phyloP scores from a whole-genome alignment of 2,113 vertebrate genomes.

The Melozone crissalis region DNA sequence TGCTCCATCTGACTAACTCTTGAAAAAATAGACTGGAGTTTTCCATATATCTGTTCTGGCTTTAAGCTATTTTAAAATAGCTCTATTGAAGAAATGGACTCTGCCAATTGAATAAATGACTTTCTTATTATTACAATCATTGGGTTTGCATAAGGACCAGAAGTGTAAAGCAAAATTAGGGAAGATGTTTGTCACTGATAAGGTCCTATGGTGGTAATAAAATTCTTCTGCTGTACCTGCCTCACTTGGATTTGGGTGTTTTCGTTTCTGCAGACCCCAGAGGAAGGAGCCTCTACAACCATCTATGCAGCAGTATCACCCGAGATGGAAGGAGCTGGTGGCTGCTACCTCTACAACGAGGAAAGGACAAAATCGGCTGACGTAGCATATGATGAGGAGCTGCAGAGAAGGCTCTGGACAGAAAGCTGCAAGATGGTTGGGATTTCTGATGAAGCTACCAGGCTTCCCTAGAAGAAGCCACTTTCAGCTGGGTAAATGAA shows the following conservation, averaged over 20 bases:
- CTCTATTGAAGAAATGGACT: neutral
- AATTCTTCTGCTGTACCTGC: neutral
- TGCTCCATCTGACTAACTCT: neutral
- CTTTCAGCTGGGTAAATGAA: conserved; percentile 35
- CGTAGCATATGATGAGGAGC: conserved; percentile 72
- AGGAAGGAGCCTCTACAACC: conserved; percentile 83
- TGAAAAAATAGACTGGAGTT: neutral
- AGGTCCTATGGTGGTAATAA: neutral
- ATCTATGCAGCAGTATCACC: conserved; percentile 78
- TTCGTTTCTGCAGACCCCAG: conserved; percentile 77
- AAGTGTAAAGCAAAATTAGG: neutral
- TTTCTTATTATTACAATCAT: neutral
- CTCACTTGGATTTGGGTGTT: neutral
- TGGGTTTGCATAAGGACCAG: neutral
- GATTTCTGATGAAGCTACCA: conserved; percentile 42
- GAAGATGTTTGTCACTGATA: neutral
- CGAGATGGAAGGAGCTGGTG: conserved; percentile 82
- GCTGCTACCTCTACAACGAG: conserved; percentile 88
- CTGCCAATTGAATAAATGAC: neutral
- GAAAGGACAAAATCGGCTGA: conserved; percentile 74
- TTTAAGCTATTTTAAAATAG: neutral
- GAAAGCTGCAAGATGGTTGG: conserved; percentile 82
- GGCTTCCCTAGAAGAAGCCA: conserved; percentile 17
- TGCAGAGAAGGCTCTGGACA: conserved; percentile 85
- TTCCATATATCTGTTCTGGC: neutral